Evolutionary conservation across 2,113 vertebrate genomes (phyloP), one percentile per base, ranked within the genome.

Genomic region (Ellobius talpinus): DNA sequence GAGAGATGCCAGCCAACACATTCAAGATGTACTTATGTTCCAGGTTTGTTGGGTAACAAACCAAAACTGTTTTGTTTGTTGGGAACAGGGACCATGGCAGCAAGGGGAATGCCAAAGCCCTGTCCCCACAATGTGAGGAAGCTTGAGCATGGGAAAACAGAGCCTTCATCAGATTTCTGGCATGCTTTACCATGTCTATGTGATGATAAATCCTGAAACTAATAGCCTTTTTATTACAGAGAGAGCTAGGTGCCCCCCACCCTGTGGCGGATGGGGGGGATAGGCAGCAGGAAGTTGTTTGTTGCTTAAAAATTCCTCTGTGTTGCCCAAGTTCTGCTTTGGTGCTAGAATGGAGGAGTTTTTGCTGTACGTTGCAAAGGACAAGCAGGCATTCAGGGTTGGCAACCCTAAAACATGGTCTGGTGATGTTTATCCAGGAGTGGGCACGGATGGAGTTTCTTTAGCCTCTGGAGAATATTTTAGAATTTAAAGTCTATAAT

Each of bases 381-480:
- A 77, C 58, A 92, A 65, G 39, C 10, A 77, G 39, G 14, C 84
- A 65, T 76, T 65, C 63, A 17, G 29, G 66, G 76, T 86, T 68
- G 88, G 86, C 13, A 87, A 45, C 66, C 92, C 11, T 74, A 8
- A 66, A 70, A 14, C 21, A 65, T 33, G 76, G 26, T 14, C 52
- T 86, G 63, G 79, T 84, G 21, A n/a, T 94, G 36, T 77, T 87
- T 96, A 86, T 87, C 39, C 82, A 96, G 68, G 68, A 97, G 86
- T 73, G 66, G 85, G 89, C 23, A 78, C 17, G 50, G 81, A 92
- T 79, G 85, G 76, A 89, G 77, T 92, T 91, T 92, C 87, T 96
- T 39, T 94, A 82, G 94, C 58, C 81, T 96, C 50, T n/a, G 65
- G 61, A 95, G 94, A 95, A 87, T 95, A 92, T 90, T 97, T 93